phyloP scores from a whole-genome alignment of 2,797 vertebrate species.

The Loris lydekkerianus region DNA sequence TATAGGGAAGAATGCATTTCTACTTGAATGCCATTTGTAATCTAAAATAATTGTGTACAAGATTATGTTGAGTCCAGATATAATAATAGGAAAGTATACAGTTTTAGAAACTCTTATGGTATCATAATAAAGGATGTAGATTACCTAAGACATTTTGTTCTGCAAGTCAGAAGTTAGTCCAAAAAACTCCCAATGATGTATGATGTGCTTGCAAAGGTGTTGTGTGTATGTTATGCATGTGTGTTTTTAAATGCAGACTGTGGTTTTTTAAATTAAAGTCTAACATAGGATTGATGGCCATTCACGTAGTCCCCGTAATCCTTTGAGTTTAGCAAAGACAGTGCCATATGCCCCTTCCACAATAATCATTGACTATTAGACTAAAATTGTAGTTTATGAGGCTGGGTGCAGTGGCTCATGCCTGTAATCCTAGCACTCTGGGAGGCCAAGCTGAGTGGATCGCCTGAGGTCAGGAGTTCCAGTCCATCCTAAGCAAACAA shows the following conservation, averaged over 20 bases:
- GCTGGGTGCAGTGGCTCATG: too few species aligned
- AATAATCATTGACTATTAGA: not conserved
- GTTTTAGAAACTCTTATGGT: not conserved
- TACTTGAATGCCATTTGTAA: not conserved
- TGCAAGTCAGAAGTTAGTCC: not conserved
- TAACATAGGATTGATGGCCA: not conserved
- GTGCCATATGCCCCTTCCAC: not conserved
- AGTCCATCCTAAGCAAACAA: too few species aligned
- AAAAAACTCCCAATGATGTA: not conserved
- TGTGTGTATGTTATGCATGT: not conserved
- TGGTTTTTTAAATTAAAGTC: conserved; percentile 6
- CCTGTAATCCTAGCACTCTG: too few species aligned
- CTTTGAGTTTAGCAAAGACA: not conserved
- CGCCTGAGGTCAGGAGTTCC: too few species aligned
- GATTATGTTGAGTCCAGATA: not conserved
- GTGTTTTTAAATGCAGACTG: rapidly evolving
- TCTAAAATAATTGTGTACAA: not conserved
- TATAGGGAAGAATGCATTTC: not conserved
- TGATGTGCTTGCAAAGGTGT: not conserved
- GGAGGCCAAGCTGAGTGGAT: too few species aligned
- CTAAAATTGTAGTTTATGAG: not conserved
- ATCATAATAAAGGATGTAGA: not conserved
- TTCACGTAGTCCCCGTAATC: not conserved
- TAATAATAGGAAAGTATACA: not conserved
- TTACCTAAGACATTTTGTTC: not conserved